Evolutionary conservation across 2,888 invertebrate genomes (phyloP).

Genomic region (Seira ritae): DNA sequence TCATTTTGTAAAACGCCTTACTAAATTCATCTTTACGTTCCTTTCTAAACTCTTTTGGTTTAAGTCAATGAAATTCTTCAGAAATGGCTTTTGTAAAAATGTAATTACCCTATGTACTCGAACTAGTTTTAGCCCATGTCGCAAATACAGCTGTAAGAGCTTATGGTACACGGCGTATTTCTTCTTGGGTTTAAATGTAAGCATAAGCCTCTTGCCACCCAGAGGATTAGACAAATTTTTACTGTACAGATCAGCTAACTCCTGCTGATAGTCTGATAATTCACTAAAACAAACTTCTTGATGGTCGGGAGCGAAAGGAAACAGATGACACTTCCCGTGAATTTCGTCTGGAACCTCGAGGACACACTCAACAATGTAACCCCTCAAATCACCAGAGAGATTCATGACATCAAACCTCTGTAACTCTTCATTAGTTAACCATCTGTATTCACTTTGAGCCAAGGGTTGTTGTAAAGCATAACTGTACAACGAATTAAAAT

Average conservation of each 20-base stretch:
- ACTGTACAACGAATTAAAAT: too few species aligned
- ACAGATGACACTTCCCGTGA: neutral
- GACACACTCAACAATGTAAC: constrained; percentile 4
- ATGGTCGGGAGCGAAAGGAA: neutral
- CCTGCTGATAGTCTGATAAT: neutral
- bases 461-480: too few species aligned
- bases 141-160: neutral
- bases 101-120: neutral
- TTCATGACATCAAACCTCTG: too few species aligned
- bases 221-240: neutral
- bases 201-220: constrained; percentile 8
- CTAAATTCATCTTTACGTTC: constrained; percentile 24
- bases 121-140: neutral
- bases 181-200: neutral
- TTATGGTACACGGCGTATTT: constrained; percentile 33
- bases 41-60: neutral
- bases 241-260: neutral
- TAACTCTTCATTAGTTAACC: too few species aligned
- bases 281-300: neutral
- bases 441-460: too few species aligned
- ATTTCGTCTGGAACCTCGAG: neutral
- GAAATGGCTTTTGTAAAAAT: neutral
- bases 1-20: neutral
- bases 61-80: neutral
- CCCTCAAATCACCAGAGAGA: too few species aligned